A percentile compares a stretch with the other conserved stretches of the same genome.
phyloP scores from a whole-genome alignment of 2,113 vertebrate genomes.

The Cynopterus brachyotis region DNA sequence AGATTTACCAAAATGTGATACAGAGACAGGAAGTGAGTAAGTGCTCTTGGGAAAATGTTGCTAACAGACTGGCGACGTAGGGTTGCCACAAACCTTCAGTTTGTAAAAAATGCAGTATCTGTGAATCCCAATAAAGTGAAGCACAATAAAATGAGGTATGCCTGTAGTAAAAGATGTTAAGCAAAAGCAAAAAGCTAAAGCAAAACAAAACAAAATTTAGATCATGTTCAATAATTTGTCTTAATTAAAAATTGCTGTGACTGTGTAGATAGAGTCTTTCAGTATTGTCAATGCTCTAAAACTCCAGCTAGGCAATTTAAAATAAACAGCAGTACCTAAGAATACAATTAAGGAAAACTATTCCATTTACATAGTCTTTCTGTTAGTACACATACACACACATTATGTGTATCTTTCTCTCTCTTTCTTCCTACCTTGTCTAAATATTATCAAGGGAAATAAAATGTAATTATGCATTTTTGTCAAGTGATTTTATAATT shows the following conservation, averaged over 20 bases:
- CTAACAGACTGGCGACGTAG: neutral
- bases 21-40: neutral
- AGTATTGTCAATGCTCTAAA: neutral
- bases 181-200: neutral
- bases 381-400: neutral
- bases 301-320: neutral
- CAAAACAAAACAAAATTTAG: neutral
- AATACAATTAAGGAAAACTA: neutral
- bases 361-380: neutral
- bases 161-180: neutral
- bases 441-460: neutral
- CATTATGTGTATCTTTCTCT: neutral
- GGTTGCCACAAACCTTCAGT: neutral
- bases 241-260: neutral
- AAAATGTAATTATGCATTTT: conserved; percentile 25
- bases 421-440: neutral
- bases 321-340: neutral
- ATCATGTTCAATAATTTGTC: neutral
- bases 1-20: neutral
- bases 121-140: neutral
- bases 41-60: neutral
- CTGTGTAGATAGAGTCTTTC: neutral
- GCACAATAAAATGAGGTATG: neutral
- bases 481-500: neutral
- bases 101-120: neutral